phyloP scores from a whole-genome alignment of 2,797 vertebrate genomes.

The Percopsis omiscomaycus region DNA sequence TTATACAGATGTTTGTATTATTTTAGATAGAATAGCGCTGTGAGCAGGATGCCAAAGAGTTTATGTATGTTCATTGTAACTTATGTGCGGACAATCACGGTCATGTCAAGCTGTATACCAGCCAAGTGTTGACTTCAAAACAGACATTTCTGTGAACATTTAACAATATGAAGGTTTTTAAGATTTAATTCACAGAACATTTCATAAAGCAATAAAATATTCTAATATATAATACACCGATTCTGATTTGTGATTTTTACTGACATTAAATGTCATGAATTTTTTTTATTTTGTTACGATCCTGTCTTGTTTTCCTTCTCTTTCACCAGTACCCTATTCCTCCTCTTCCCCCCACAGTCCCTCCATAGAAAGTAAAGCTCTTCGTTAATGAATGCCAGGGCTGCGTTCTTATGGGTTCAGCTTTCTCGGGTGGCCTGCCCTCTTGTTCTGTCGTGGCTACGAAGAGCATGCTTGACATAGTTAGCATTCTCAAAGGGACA shows the following conservation, averaged over 20 bases:
- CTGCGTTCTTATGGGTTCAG: conserved; percentile 72
- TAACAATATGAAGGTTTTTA: conserved; percentile 78
- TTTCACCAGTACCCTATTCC: background rate
- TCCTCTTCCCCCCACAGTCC: conserved; percentile 39
- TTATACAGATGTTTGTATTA: conserved; percentile 91
- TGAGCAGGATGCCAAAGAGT: conserved; percentile 88
- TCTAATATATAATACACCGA: conserved; percentile 65
- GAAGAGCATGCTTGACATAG: conserved; percentile 65
- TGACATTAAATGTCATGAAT: conserved; percentile 4
- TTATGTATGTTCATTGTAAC: conserved; percentile 86
- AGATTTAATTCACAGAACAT: conserved; percentile 77
- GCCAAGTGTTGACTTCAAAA: conserved; percentile 71
- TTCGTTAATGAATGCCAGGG: conserved; percentile 71
- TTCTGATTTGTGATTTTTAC: conserved; percentile 18
- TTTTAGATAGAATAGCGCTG: conserved; percentile 72
- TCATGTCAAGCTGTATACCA: conserved; percentile 77
- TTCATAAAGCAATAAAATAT: conserved; percentile 81
- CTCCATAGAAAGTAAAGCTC: conserved; percentile 52
- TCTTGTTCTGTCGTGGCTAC: conserved; percentile 66
- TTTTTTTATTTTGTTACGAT: background rate
- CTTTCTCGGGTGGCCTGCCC: conserved; percentile 70
- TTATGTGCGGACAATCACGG: conserved; percentile 84
- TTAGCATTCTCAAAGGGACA: conserved; percentile 69
- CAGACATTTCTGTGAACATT: conserved; percentile 75
- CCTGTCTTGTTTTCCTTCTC: conserved; percentile 12